Base-by-base conservation (phyloP, 2,113 vertebrate species). In the Passer domesticus region DNA sequence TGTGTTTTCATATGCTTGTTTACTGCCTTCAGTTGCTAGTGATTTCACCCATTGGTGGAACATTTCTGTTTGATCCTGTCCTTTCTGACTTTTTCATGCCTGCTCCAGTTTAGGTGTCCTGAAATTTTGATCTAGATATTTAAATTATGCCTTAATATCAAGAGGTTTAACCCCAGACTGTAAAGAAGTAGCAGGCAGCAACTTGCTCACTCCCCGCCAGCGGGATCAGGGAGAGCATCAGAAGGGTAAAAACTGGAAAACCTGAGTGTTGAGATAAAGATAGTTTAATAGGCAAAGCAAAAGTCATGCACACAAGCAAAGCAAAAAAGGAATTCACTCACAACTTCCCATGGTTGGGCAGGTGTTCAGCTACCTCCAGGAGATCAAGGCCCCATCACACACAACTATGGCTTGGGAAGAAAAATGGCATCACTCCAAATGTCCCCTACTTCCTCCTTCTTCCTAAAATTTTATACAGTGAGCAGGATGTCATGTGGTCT, bases 171-270 rank as follows among this genome's bases (percentile, higher is more conserved):
- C 17, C 13, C 24, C 53, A 60, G n/a, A 11, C 55, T 27, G 47
- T 15, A 62, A 47, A 47, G 9, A 46, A 60, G 24, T 10, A 25
- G 24, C 39, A n/a, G 9, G 4, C 18, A 39, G 39, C 7, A 10
- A 21, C 24, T 59, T 8, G 1, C 46, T 55, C 20, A 13, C 39
- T 68, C 21, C 11, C 5, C 17, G 22, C 7, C 30, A 62, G 14
- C 0, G 0, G 17, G 55, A 31, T 1, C 0, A 0, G 47, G 8
- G 47, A 62, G 41, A 10, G 8, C 41, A 62, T 9, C 25, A 53
- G 47, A 41, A 55, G 5, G 10, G 8, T 35, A 35, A 76, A 90
- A 62, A 25, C 14, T 55, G 14, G n/a, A 76, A 83, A 69, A 55
- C 7, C 3, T 1, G 0, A 27, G 14, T 7, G 21, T 5, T 69